phyloP scores from a whole-genome alignment of 2,888 invertebrate genomes.

The Leucophenga montana region DNA sequence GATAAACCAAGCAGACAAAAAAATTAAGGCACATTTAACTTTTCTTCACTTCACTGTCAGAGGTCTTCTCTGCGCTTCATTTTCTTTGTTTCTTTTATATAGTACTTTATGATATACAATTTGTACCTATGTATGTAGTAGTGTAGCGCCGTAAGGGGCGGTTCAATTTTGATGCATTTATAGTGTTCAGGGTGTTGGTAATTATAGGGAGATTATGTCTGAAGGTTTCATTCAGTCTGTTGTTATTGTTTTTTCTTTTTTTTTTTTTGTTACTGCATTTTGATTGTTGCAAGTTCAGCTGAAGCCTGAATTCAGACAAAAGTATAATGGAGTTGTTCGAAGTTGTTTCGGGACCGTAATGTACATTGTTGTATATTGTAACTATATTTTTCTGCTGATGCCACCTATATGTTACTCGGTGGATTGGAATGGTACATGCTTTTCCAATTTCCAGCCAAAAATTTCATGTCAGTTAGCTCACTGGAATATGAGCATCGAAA shows the following conservation, averaged over 20 bases:
- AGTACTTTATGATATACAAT: constrained; percentile 26
- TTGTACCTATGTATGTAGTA: constrained; percentile 42
- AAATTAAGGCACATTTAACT: too few species aligned
- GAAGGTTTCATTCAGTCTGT: constrained; percentile 57
- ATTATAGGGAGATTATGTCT: constrained; percentile 73
- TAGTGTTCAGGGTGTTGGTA: constrained; percentile 72
- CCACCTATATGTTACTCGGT: too few species aligned
- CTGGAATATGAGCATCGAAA: too few species aligned
- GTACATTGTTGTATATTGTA: too few species aligned
- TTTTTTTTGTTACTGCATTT: constrained; percentile 41
- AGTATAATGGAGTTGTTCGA: background rate
- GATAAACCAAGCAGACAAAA: too few species aligned
- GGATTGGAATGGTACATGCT: too few species aligned
- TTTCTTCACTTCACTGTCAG: constrained; percentile 6
- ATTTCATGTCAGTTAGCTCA: too few species aligned
- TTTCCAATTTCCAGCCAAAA: too few species aligned
- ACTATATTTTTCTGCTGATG: too few species aligned
- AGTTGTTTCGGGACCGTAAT: background rate
- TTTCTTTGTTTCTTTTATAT: constrained; percentile 13
- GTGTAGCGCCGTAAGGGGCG: constrained; percentile 68
- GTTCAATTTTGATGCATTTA: constrained; percentile 72
- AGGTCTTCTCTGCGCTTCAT: constrained; percentile 16
- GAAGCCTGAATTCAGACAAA: constrained; percentile 28
- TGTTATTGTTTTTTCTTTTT: constrained; percentile 38
- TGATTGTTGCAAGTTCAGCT: constrained; percentile 67